These are phyloP conservation scores for Diploscapter pachys DNA, from an alignment of 1,140 invertebrate species.

Conservation along the genomic window DNA sequence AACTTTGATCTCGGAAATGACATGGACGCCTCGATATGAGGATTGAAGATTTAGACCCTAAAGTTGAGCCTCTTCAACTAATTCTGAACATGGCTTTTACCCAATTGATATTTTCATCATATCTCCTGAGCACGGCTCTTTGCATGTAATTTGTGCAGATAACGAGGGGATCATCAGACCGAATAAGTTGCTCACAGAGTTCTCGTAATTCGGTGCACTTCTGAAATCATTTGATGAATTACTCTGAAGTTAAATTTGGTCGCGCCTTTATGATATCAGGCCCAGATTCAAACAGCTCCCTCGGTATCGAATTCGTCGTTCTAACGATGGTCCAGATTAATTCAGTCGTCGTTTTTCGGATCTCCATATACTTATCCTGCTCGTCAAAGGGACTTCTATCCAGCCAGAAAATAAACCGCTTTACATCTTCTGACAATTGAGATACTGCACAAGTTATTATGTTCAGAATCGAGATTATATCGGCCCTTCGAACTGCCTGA, in stretches of 20 bases:
- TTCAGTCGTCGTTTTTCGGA: constrained; percentile 26
- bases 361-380: constrained; percentile 10
- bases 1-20: constrained; percentile 36
- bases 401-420: constrained; percentile 38
- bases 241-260: background rate
- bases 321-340: constrained; percentile 27
- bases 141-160: constrained; percentile 25
- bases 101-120: constrained; percentile 15
- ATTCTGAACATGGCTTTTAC: constrained; percentile 2
- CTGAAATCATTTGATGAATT: constrained; percentile 19
- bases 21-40: constrained; percentile 37
- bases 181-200: constrained; percentile 20
- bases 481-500: constrained; percentile 14
- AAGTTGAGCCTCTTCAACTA: constrained; percentile 3
- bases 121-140: constrained; percentile 16
- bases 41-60: constrained; percentile 40
- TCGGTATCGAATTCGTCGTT: constrained; percentile 27
- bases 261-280: constrained; percentile 31
- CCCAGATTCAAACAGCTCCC: constrained; percentile 16
- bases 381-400: constrained; percentile 38
- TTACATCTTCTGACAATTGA: constrained; percentile 32
- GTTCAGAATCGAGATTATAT: constrained; percentile 32
- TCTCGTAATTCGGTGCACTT: constrained; percentile 15
- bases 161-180: constrained; percentile 32
- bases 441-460: constrained; percentile 24